Evolutionary conservation across 2,888 invertebrate genomes (phyloP), one percentile per base, ranked within the genome.

Genomic region (Dendrolimus houi): DNA sequence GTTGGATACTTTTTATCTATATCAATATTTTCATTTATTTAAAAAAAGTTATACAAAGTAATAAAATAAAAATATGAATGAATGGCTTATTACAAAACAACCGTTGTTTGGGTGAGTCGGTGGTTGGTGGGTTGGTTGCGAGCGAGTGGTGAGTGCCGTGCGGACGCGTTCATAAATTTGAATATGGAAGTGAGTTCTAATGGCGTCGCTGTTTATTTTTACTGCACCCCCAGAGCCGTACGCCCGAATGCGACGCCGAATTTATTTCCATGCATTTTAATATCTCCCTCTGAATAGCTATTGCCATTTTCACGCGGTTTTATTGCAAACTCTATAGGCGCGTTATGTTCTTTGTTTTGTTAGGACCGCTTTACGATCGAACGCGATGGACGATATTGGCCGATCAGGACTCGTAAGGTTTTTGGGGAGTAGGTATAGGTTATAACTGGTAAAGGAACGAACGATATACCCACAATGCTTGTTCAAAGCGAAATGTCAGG

Each of bases 131-230:
- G 75, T 65, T 66, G 63, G 68, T 68, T 58, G 58, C 54, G 60
- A 58, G 60, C 57, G 59, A 59, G 71, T 71, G 68, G 70, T 71
- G 63, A 65, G 70, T 62, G 69, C 67, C 64, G 67, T 58, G 74
- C 73, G 81, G 80, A 82, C 87, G 83, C 84, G 84, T 87, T 89
- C 87, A 88, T 88, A 88, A 87, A 90, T 90, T 90, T 85, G 87
- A 91, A 91, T 91, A 92, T 92, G 91, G 91, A 92, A 92, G 92
- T 92, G 92, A 87, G 87, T 89, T 87, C 85, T 91, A 89, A 92
- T 91, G 87, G 87, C 87, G 85, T 82, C 85, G 83, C 87, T 91
- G 92, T 92, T 92, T 92, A 92, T 91, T 91, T 91, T 91, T 87
- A 89, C 87, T 88, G 89, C 87, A 90, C 87, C 90, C 90, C 89